Evolutionary conservation across 2,113 vertebrate genomes (phyloP).

Genomic region (Columba livia): DNA sequence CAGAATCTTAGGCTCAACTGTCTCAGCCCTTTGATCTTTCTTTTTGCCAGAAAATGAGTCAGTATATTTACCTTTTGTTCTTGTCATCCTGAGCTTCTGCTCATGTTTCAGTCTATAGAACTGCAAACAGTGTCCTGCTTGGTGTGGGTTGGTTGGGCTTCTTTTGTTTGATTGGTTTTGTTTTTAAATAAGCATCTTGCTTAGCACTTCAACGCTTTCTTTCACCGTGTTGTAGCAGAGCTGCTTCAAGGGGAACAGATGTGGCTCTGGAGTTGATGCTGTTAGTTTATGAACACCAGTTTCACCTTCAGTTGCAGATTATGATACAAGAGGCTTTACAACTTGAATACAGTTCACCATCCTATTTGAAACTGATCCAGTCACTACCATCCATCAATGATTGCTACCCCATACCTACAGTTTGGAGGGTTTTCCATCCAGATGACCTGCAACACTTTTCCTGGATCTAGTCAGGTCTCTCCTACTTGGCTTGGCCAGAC

Average conservation of each 20-base stretch:
- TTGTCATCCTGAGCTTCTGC: not conserved
- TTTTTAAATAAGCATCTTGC: not conserved
- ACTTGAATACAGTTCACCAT: not conserved
- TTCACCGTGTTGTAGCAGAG: not conserved
- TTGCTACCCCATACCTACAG: accelerated
- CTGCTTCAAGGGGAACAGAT: not conserved
- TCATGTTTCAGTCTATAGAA: not conserved
- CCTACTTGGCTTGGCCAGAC: not conserved
- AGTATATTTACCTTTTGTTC: not conserved
- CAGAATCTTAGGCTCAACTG: not conserved
- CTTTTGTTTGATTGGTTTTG: not conserved
- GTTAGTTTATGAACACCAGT: not conserved
- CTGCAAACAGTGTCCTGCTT: not conserved
- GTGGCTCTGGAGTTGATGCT: not conserved
- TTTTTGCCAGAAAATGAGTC: not conserved
- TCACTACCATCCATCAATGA: not conserved
- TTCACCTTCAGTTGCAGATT: not conserved
- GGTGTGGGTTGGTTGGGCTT: too few species aligned
- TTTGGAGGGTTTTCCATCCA: not conserved
- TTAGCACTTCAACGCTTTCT: not conserved
- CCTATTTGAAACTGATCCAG: not conserved
- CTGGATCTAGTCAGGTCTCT: not conserved
- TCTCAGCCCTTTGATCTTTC: not conserved
- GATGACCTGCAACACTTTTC: not conserved
- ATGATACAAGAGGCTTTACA: not conserved